These are phyloP conservation scores for Cichladusa arquata DNA, from an alignment of 2,113 vertebrate genomes.

Conservation along the genomic window DNA sequence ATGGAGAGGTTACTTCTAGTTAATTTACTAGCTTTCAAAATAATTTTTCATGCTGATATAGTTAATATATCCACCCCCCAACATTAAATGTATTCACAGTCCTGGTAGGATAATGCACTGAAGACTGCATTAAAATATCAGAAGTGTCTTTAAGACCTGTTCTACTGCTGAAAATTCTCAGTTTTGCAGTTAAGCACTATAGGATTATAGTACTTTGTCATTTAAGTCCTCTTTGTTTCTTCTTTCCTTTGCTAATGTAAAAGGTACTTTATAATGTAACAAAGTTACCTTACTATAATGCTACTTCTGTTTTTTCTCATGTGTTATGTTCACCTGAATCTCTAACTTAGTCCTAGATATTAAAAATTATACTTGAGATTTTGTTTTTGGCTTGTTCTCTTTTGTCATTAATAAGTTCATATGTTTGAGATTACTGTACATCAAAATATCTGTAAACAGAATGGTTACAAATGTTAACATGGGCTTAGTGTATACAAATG, in stretches of 20 bases:
- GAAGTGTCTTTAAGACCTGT: background rate
- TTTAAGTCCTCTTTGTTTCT: constrained; percentile 10
- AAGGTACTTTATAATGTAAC: background rate
- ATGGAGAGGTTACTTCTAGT: background rate
- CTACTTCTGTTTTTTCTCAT: background rate
- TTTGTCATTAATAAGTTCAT: background rate
- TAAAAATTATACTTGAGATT: background rate
- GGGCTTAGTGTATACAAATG: background rate
- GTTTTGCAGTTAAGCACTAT: background rate
- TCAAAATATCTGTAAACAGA: background rate
- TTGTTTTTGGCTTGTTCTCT: background rate
- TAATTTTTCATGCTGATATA: background rate
- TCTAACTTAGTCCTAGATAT: background rate
- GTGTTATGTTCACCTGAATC: background rate
- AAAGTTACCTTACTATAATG: background rate
- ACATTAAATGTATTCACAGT: background rate
- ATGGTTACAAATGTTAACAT: background rate
- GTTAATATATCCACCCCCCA: background rate
- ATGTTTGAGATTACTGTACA: background rate
- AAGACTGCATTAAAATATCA: background rate
- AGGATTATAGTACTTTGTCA: background rate
- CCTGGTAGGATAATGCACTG: background rate
- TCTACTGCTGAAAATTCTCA: background rate
- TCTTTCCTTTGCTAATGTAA: background rate
- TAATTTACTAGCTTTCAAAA: background rate